phyloP scores from a whole-genome alignment of 2,888 invertebrate genomes.

The Abrostola triplasia region DNA sequence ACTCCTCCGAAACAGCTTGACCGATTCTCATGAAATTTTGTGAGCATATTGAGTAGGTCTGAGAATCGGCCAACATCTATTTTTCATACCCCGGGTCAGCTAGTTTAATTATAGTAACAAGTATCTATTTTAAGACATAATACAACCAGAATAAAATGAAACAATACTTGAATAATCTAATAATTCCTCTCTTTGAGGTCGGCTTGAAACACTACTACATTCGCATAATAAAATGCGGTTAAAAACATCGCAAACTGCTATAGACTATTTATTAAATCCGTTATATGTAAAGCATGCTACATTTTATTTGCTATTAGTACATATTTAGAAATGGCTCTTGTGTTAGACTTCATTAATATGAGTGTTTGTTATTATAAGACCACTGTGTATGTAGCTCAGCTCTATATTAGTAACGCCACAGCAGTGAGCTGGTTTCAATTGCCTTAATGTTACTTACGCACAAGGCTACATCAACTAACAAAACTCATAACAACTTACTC shows the following conservation, averaged over 20 bases:
- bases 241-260: neutral
- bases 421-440: neutral
- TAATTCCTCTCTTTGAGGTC: no score
- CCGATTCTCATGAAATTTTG: no score
- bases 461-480: conserved; percentile 5
- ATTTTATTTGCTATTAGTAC: neutral
- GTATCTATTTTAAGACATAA: no score
- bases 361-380: neutral
- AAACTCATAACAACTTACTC: conserved; percentile 5
- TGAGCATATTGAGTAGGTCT: no score
- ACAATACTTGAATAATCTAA: no score
- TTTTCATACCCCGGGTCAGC: no score
- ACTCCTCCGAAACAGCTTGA: no score
- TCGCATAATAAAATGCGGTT: no score
- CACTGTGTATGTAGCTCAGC: neutral
- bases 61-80: no score
- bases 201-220: no score
- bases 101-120: no score
- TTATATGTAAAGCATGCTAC: neutral
- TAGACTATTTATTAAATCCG: neutral
- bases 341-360: neutral
- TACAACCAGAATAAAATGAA: no score
- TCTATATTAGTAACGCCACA: neutral
- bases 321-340: neutral
- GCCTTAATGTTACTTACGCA: conserved; percentile 2